phyloP scores from a whole-genome alignment of 2,113 vertebrate species.

The Cranoglanis bouderius region DNA sequence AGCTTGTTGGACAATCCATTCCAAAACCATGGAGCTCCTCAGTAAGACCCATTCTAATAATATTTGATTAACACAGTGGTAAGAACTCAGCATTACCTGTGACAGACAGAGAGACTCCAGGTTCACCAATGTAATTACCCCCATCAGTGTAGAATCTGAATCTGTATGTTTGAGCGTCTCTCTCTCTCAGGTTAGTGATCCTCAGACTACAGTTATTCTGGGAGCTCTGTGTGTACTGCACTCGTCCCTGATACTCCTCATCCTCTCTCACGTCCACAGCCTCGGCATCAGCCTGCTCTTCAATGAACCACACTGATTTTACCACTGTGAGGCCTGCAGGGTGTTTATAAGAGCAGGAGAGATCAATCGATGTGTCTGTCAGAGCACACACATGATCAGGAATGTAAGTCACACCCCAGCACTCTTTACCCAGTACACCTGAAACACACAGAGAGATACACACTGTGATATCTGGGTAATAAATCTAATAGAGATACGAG shows the following conservation, averaged over 20 bases:
- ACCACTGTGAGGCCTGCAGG: background rate
- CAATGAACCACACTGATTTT: background rate
- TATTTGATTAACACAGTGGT: background rate
- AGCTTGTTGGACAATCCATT: no score
- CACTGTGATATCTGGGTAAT: background rate
- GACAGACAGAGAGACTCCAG: background rate
- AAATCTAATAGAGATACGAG: background rate
- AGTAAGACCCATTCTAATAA: no score
- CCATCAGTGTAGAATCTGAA: background rate
- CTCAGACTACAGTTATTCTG: background rate
- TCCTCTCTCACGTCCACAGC: no score
- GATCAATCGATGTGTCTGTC: conserved; percentile 7
- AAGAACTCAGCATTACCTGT: background rate
- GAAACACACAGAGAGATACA: background rate
- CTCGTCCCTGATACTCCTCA: no score
- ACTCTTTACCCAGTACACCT: background rate
- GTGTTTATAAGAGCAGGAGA: conserved; percentile 23
- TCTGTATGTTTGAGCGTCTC: background rate
- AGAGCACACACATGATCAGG: conserved; percentile 1
- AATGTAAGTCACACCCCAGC: background rate
- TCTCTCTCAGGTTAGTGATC: conserved; percentile 1
- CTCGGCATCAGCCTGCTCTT: no score
- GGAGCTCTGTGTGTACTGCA: no score
- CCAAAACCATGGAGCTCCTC: no score
- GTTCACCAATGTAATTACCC: background rate